Evolutionary conservation across 2,113 vertebrate species (phyloP).

Genomic region (Gymnarchus niloticus): DNA sequence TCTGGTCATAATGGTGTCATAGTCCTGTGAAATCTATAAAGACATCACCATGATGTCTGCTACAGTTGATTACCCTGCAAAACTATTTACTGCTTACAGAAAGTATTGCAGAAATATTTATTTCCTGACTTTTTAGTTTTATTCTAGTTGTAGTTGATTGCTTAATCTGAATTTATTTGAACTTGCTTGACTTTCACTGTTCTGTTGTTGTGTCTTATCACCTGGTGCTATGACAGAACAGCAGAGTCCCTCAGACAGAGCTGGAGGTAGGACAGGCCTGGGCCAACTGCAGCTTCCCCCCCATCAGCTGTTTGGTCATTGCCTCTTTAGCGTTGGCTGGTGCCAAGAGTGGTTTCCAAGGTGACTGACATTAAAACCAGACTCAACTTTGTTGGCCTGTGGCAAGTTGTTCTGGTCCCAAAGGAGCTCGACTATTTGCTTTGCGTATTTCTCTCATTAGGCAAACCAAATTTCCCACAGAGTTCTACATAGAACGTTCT

Average conservation of each 20-base stretch:
- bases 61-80: no score
- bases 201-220: conserved; percentile 23
- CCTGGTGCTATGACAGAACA: conserved; percentile 32
- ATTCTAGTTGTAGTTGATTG: background rate
- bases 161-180: conserved; percentile 12
- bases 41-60: no score
- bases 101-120: background rate
- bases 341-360: conserved; percentile 15
- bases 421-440: background rate
- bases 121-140: background rate
- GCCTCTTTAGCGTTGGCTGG: conserved; percentile 1
- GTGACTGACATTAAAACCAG: conserved; percentile 2
- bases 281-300: background rate
- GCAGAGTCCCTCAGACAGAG: conserved; percentile 23
- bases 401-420: background rate
- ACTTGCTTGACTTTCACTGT: conserved; percentile 18
- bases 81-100: background rate
- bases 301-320: conserved; percentile 6
- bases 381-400: background rate
- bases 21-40: no score
- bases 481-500: background rate
- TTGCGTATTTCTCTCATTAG: background rate
- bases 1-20: background rate
- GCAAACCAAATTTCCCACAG: background rate
- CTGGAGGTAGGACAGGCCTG: conserved; percentile 36